These are phyloP conservation scores for Siniperca knerii DNA, from an alignment of 2,113 vertebrate genomes.

Conservation along the genomic window DNA sequence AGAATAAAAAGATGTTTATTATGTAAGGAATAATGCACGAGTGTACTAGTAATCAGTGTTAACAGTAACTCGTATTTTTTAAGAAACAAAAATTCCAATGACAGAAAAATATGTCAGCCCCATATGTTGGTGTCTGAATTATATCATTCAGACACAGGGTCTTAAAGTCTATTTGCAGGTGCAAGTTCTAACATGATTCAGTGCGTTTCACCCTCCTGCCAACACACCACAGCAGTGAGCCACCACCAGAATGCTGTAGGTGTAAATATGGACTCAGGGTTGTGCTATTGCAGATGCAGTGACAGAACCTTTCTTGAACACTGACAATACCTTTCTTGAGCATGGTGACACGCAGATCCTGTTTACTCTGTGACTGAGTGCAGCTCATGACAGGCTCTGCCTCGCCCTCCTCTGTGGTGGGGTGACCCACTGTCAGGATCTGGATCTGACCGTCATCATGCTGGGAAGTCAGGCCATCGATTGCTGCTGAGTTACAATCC, in stretches of 20 bases:
- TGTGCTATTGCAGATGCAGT: background rate
- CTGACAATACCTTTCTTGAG: slow-evolving; percentile 92
- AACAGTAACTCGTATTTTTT: background rate
- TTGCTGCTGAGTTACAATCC: slow-evolving; percentile 85
- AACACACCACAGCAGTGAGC: slow-evolving; percentile 4
- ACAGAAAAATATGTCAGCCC: background rate
- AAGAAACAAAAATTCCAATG: background rate
- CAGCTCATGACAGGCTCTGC: slow-evolving; percentile 87
- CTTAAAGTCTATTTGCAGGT: slow-evolving; percentile 42
- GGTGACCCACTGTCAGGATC: slow-evolving; percentile 91
- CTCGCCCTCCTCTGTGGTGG: slow-evolving; percentile 86
- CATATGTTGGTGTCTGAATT: background rate
- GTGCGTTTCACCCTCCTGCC: slow-evolving; percentile 32
- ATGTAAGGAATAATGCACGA: background rate
- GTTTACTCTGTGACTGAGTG: slow-evolving; percentile 88
- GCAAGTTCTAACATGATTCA: slow-evolving; percentile 35
- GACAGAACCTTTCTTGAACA: slow-evolving; percentile 89
- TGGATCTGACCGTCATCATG: slow-evolving; percentile 92
- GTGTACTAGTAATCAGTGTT: background rate
- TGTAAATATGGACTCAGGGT: slow-evolving; percentile 18
- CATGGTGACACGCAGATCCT: slow-evolving; percentile 94
- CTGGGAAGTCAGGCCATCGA: slow-evolving; percentile 89
- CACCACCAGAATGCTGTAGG: slow-evolving; percentile 17
- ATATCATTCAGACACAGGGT: slow-evolving; percentile 2
- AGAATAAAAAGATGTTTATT: background rate